These are phyloP conservation scores for Vombatus ursinus DNA, from an alignment of 2,113 vertebrate species.

Conservation along the genomic window DNA sequence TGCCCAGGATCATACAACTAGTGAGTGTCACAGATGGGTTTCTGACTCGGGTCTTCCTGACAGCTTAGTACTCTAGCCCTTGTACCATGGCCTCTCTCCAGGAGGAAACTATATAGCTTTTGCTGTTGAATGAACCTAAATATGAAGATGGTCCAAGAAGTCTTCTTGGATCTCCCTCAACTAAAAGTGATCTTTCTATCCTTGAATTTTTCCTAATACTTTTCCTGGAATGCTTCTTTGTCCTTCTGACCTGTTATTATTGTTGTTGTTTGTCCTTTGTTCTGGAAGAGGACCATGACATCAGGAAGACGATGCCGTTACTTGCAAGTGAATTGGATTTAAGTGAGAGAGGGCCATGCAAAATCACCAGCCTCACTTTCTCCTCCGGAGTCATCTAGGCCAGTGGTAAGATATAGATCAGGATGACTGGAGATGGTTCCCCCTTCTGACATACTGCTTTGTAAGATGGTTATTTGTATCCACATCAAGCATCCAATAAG, in stretches of 20 bases:
- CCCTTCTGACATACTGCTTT: background rate
- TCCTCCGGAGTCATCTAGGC: too few species aligned
- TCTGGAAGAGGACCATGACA: too few species aligned
- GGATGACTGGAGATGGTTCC: too few species aligned
- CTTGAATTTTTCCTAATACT: background rate
- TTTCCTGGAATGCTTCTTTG: background rate
- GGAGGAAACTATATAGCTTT: background rate
- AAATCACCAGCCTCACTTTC: too few species aligned
- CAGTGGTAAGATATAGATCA: too few species aligned
- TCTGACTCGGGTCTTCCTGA: background rate
- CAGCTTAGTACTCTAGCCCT: background rate
- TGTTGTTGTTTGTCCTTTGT: too few species aligned
- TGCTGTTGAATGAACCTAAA: background rate
- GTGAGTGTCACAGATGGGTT: background rate
- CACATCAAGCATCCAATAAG: background rate
- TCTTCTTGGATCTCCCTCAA: background rate
- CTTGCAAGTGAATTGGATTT: too few species aligned
- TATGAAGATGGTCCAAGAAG: background rate
- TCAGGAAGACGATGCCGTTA: too few species aligned
- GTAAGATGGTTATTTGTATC: background rate
- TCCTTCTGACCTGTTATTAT: background rate
- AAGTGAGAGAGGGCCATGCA: too few species aligned
- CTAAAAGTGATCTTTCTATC: background rate
- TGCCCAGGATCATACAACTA: background rate
- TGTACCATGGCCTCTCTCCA: background rate